A percentile compares a stretch with the other conserved stretches of the same genome.
Conservation (phyloP, 2,113 vertebrate species). For the Cavia aperea region DNA sequence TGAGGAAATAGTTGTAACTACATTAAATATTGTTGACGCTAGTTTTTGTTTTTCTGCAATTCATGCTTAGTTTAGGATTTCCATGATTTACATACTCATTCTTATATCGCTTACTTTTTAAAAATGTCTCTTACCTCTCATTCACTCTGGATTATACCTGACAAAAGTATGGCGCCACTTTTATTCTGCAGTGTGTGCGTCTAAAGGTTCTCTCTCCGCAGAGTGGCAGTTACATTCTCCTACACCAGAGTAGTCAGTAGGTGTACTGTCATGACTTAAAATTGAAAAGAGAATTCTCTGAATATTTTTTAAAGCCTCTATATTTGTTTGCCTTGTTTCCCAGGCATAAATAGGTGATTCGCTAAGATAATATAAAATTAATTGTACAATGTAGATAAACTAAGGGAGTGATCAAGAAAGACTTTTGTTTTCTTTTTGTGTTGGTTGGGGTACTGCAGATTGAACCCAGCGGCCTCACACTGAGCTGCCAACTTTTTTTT, state of each 20-base stretch:
- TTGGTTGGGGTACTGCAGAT: background rate
- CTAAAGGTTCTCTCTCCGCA: background rate
- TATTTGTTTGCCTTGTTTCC: constrained; percentile 37
- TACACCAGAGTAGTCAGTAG: background rate
- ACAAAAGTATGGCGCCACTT: constrained; percentile 16
- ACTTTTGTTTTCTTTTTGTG: background rate
- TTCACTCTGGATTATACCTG: background rate
- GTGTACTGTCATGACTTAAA: constrained; percentile 33
- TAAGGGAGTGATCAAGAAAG: constrained; percentile 7
- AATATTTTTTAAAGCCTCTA: constrained; percentile 24
- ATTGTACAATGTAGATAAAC: constrained; percentile 32
- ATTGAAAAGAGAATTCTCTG: constrained; percentile 32
- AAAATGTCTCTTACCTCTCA: background rate
- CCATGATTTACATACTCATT: constrained; percentile 28
- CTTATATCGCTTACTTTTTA: background rate
- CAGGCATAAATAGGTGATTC: background rate
- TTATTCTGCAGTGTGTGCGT: background rate
- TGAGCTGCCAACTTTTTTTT: background rate
- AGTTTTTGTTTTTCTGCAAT: constrained; percentile 21
- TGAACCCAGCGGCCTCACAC: background rate
- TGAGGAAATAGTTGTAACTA: constrained; percentile 19
- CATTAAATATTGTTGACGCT: background rate
- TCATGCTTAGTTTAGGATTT: background rate
- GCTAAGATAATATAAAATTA: constrained; percentile 27
- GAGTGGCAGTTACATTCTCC: background rate